These are phyloP conservation scores for Leptinotarsa texana DNA, from an alignment of 1,140 invertebrate species.

Conservation along the genomic window DNA sequence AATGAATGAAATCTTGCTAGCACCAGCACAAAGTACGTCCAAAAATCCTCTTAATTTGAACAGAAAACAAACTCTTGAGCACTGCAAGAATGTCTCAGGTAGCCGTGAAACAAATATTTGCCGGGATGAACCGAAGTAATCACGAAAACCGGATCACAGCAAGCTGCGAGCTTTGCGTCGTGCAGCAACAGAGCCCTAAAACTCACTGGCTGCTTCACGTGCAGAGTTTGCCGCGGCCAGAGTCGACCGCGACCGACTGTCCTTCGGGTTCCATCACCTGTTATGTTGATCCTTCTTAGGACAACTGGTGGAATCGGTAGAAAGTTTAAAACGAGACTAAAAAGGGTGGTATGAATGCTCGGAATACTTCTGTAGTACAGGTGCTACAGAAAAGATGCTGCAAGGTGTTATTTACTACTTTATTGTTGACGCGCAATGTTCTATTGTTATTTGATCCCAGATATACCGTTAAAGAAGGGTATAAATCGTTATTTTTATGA, in stretches of 20 bases:
- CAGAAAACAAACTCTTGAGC: neutral
- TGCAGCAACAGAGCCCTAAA: constrained; percentile 32
- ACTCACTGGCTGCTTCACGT: constrained; percentile 43
- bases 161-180: neutral
- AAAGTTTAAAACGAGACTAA: constrained; percentile 18
- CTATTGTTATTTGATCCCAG: neutral
- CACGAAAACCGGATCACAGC: constrained; percentile 10
- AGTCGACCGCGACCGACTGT: constrained; percentile 32
- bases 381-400: constrained; percentile 11
- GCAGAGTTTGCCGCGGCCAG: constrained; percentile 38
- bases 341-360: constrained; percentile 23
- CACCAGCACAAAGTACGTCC: neutral
- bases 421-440: neutral
- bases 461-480: too few relatives aligned
- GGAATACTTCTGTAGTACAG: constrained; percentile 10
- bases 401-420: neutral
- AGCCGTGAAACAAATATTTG: neutral
- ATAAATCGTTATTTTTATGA: too few relatives aligned
- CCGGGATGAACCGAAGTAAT: neutral
- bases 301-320: constrained; percentile 30
- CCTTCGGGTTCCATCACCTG: constrained; percentile 40
- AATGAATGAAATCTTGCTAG: constrained; percentile 6
- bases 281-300: constrained; percentile 41
- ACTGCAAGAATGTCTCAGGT: neutral
- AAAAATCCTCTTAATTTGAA: neutral